Base-by-base conservation (phyloP, 2,888 invertebrate species). In the Notodonta ziczac region DNA sequence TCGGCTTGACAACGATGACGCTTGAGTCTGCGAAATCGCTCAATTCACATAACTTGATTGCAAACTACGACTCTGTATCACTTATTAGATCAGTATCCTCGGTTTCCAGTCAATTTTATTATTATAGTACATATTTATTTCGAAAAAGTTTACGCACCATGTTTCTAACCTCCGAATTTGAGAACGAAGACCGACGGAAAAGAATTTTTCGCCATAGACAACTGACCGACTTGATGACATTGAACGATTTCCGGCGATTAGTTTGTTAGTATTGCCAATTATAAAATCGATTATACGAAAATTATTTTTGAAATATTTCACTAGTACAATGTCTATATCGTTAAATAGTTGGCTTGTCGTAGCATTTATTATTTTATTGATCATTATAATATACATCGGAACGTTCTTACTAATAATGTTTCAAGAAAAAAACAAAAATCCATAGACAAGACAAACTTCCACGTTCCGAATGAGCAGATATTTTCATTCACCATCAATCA, bases 81-180 rank as follows among this genome's bases (percentile, higher is more conserved):
- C 71, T 77, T 57, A 57, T 57, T 52, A 52, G 58, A 65, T 58
- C 56, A 46, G 48, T 58, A 5, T 24, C 40, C n/a, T 46, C 42
- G 50, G 42, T 68, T 73, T 73, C 52, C 16, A 58, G 52, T 59
- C 53, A 63, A 58, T 73, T 62, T 59, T 57, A 61, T 46, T 50
- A 55, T 35, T 62, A 62, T 65, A 62, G 61, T 60, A 63, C 60
- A 60, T 74, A 80, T 78, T 81, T 84, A 83, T 78, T 66, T 67
- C 65, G 76, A 72, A 85, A 88, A 86, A 81, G 70, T 77, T 79
- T 90, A 93, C 93, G 86, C 86, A 93, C 93, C 93, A 93, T 93
- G 87, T 86, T 93, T 89, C 85, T 93, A 93, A 93, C 93, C 93
- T 93, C 92, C 88, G 87, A 87, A 77, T 82, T 88, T 78, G 85